Base-by-base conservation (phyloP, 1,140 invertebrate genomes). In the Anastrepha obliqua region DNA sequence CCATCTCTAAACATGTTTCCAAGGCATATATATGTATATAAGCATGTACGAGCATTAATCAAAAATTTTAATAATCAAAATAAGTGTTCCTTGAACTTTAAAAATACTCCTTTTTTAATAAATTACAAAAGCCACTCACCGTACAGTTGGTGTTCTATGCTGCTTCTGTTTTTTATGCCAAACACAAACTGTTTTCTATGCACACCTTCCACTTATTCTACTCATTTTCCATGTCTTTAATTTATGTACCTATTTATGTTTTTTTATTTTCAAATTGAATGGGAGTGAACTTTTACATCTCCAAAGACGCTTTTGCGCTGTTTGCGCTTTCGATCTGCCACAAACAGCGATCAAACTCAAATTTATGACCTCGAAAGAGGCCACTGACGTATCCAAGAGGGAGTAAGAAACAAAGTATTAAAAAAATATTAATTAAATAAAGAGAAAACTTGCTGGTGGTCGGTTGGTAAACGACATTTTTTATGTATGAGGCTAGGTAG, bases 351-450 rank as follows among this genome's bases (percentile, higher is more conserved):
- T 58, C 47, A 55, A 81, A 29, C 47, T 20, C 47, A 55, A 81
- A 55, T 81, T 51, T 9, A 29, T 81, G 74, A 81, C 74, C 74
- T 81, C 74, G 74, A 81, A 81, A n/a, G 11, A 55, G 74, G n/a
- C n/a, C 20, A n/a, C 44, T 20, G 47, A 15, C 74, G 20, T 42
- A 20, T 20, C 29, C 15, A 13, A 42, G 47, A 44, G 74, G 67
- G 8, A 74, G 42, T 6, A 13, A 3, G 5, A 17, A 70, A 47
- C 0, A 67, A 11, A 67, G 9, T 20, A 20, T 67, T 29, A 67
- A 39, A 11, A 3, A 67, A 67, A 11, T 11, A 13, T 20, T 20
- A 67, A 39, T 17, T 5, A 67, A 67, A 39, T 1, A 29, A 67
- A 8, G 29, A 67, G 29, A 67, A 67, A 67, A 67, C 20, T 8